Evolutionary conservation across 2,888 invertebrate genomes (phyloP).

Genomic region (Acanthosepion esculentum): DNA sequence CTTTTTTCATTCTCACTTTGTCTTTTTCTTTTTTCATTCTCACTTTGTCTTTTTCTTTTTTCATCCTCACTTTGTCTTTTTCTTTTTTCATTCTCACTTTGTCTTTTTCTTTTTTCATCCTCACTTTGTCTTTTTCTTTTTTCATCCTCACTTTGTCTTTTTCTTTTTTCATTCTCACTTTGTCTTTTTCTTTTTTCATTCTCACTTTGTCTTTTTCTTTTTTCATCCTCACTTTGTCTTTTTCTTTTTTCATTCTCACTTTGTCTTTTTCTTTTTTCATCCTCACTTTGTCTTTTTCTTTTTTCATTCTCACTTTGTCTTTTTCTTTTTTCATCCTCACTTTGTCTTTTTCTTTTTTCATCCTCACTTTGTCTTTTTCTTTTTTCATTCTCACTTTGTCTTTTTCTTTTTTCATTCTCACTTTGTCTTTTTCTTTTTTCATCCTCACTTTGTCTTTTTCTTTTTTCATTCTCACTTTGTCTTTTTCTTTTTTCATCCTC

Average conservation of each 20-base stretch:
- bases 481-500: no score
- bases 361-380: no score
- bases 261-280: background rate
- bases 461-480: background rate
- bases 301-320: no score
- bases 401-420: background rate
- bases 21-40: background rate
- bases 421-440: no score
- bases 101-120: background rate
- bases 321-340: background rate
- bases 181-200: background rate
- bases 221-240: no score
- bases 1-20: no score
- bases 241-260: background rate
- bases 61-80: background rate
- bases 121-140: background rate
- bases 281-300: no score
- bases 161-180: no score
- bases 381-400: background rate
- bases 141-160: no score
- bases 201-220: background rate
- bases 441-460: background rate
- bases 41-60: no score
- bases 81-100: no score
- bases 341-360: background rate